phyloP scores from a whole-genome alignment of 2,888 invertebrate species.

The Nomada goodeniana region DNA sequence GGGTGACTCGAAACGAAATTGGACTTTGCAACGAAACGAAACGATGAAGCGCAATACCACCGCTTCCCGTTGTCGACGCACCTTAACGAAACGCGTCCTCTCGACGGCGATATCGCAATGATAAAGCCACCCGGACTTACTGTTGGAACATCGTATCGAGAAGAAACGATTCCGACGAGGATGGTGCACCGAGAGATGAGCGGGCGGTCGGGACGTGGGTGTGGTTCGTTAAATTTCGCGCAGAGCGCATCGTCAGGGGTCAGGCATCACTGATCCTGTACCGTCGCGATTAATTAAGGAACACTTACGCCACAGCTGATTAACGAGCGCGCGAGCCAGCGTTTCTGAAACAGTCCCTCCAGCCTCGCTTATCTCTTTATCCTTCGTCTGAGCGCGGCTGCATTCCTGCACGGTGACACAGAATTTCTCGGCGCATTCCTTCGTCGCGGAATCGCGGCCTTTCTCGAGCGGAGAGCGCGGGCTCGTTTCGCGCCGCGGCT shows the following conservation, averaged over 20 bases:
- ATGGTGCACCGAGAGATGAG: no score
- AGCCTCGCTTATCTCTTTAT: constrained; percentile 57
- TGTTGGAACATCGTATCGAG: no score
- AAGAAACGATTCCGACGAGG: no score
- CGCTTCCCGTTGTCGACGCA: no score
- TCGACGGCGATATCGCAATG: neutral
- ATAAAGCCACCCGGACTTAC: no score
- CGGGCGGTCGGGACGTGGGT: no score
- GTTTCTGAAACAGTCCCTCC: constrained; percentile 1
- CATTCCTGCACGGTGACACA: constrained; percentile 66
- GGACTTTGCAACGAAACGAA: no score
- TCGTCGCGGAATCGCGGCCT: constrained; percentile 17
- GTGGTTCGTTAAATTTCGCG: no score
- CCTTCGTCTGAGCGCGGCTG: constrained; percentile 47
- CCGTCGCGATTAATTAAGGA: constrained; percentile 9
- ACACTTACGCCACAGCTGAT: neutral
- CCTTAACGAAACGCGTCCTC: neutral
- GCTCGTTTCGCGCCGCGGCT: constrained; percentile 1
- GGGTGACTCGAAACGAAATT: no score
- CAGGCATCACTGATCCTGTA: neutral
- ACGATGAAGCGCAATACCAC: no score
- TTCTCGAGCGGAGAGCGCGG: constrained; percentile 21
- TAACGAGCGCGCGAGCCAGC: neutral
- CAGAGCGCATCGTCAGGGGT: no score
- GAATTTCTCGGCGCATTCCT: constrained; percentile 58